These are phyloP conservation scores for Pterois miles DNA, from an alignment of 2,797 vertebrate species.

Conservation along the genomic window DNA sequence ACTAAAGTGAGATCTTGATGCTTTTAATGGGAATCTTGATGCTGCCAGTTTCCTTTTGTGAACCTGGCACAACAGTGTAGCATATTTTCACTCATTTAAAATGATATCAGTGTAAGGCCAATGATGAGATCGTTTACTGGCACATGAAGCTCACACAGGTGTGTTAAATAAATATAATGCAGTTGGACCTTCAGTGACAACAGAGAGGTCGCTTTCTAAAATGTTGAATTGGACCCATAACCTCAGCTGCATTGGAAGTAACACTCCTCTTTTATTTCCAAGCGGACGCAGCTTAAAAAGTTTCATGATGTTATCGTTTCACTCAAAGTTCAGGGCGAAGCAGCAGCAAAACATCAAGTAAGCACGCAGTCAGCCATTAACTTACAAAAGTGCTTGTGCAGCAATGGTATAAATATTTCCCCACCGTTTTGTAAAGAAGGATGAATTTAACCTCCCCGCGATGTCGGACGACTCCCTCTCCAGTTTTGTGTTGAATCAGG, in stretches of 20 bases:
- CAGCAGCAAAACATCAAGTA: constrained; percentile 73
- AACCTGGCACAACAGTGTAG: background rate
- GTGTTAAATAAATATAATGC: constrained; percentile 4
- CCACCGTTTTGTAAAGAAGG: constrained; percentile 66
- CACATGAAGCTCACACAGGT: constrained; percentile 31
- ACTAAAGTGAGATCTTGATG: constrained; percentile 14
- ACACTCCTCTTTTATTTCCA: constrained; percentile 46
- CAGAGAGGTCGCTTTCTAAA: constrained; percentile 20
- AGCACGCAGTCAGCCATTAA: constrained; percentile 76
- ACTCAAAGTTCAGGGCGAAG: constrained; percentile 67
- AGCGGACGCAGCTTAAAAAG: constrained; percentile 51
- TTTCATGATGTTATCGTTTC: constrained; percentile 70
- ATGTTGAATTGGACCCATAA: constrained; percentile 16
- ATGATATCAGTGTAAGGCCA: constrained; percentile 17
- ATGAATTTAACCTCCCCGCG: constrained; percentile 60
- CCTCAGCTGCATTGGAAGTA: constrained; percentile 24
- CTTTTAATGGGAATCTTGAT: constrained; percentile 5
- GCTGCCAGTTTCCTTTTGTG: background rate
- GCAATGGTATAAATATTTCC: constrained; percentile 72
- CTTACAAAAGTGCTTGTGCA: constrained; percentile 74
- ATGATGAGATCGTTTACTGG: constrained; percentile 3
- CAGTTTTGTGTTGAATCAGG: constrained; percentile 59
- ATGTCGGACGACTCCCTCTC: constrained; percentile 50
- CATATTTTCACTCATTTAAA: constrained; percentile 23
- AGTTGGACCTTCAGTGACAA: background rate